phyloP scores from a whole-genome alignment of 2,888 invertebrate species.

The Portevinia maculata region DNA sequence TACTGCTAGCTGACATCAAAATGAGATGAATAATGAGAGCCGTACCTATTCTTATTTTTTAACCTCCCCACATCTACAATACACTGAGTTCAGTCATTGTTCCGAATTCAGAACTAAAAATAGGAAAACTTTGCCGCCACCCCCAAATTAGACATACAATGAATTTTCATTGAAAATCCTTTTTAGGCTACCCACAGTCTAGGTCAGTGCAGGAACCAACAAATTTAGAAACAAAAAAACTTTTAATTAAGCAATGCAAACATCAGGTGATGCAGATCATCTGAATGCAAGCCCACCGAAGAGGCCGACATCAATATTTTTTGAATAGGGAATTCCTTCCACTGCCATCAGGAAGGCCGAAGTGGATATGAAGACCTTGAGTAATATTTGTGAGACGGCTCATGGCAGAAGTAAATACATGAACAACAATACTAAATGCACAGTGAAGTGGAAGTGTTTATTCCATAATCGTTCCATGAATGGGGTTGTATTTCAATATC shows the following conservation, averaged over 20 bases:
- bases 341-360: conserved; percentile 5
- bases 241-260: conserved; percentile 65
- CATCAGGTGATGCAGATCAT: conserved; percentile 25
- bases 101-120: conserved; percentile 43
- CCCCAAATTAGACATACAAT: conserved; percentile 14
- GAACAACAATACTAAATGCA: conserved; percentile 19
- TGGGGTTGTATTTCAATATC: conserved; percentile 65
- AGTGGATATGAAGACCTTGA: conserved; percentile 44
- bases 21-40: conserved; percentile 31
- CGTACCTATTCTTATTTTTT: conserved; percentile 11
- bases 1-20: conserved; percentile 27
- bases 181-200: conserved; percentile 36
- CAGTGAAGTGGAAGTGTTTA: conserved; percentile 20
- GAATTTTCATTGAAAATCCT: conserved; percentile 3
- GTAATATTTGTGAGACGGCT: neutral
- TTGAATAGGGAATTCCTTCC: conserved; percentile 11
- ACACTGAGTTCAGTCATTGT: conserved; percentile 46
- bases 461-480: conserved; percentile 65
- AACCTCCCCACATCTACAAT: conserved; percentile 26
- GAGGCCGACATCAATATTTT: conserved; percentile 24
- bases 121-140: conserved; percentile 32
- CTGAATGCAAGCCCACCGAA: conserved; percentile 39
- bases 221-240: conserved; percentile 26
- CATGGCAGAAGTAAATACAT: conserved; percentile 23
- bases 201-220: conserved; percentile 51